These are phyloP conservation scores for Argopecten irradians DNA, from an alignment of 1,140 invertebrate genomes.

Conservation along the genomic window DNA sequence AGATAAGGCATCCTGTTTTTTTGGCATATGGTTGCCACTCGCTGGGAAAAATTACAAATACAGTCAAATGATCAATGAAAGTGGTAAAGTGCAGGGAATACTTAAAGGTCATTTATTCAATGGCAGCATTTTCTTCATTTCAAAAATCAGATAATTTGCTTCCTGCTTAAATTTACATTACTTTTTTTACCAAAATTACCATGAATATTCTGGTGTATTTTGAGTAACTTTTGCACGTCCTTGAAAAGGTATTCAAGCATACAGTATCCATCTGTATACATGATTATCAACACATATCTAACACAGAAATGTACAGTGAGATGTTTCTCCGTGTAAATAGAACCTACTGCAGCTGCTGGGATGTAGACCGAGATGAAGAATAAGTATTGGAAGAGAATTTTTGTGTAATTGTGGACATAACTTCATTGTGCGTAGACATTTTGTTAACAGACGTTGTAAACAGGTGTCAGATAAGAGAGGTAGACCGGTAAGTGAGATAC, in stretches of 20 bases:
- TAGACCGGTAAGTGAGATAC: background rate
- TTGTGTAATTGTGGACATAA: constrained; percentile 22
- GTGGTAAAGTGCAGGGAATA: no score
- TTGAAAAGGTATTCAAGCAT: background rate
- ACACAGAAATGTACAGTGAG: background rate
- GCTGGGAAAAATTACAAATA: no score
- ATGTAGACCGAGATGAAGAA: background rate
- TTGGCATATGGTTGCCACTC: no score
- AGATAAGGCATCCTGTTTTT: no score
- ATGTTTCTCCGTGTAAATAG: background rate
- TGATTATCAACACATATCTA: constrained; percentile 2
- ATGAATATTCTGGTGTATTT: background rate
- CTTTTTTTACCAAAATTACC: background rate
- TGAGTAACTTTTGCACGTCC: background rate
- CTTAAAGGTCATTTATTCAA: background rate
- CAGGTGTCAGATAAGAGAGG: constrained; percentile 14
- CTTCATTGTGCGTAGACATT: constrained; percentile 14
- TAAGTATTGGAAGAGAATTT: background rate
- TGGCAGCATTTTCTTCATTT: background rate
- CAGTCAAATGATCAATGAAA: no score
- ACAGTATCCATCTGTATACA: background rate
- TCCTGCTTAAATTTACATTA: background rate
- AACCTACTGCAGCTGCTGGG: background rate
- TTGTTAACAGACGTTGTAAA: background rate
- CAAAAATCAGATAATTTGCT: background rate